Base-by-base conservation (phyloP, 2,797 vertebrate genomes). In the Decapterus maruadsi region DNA sequence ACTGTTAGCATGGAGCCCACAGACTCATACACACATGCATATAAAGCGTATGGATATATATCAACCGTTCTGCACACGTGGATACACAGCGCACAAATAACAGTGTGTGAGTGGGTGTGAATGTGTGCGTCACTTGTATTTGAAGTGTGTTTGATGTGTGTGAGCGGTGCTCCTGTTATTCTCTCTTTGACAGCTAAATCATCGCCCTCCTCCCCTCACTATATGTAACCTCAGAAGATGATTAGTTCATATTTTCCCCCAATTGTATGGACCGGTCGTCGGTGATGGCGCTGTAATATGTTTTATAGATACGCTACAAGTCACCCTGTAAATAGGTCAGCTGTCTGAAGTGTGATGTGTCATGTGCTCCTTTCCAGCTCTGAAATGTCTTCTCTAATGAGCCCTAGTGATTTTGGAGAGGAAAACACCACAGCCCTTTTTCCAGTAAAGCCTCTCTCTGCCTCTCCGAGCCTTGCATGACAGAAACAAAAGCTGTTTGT, bases 401-500 rank as follows among this genome's bases (percentile, higher is more conserved):
- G 93, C 90, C 87, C 86, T 87, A 80, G 91, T 94, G 93, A 95
- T 95, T 93, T 94, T 93, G 93, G 87, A 92, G 91, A 90, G 85
- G 89, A 94, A 94, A 95, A 94, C 92, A 94, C 90, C 92, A 90
- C 90, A 88, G 78, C 83, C 84, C 86, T 94, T 94, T 84, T 95
- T 95, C 93, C 94, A 94, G 93, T 92, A 93, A 95, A 91, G 92
- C 90, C 87, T 88, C 80, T 92, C 85, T 90, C 90, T 90, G 85
- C 87, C 78, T 87, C 89, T 93, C 80, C 48, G 87, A 93, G 86
- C 89, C 86, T 93, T 6, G 89, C 92, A 93, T 86, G 92, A 93
- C 89, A 93, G 88, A 93, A 94, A 95, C 93, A 95, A 95, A 94
- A 90, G 92, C 90, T 94, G 90, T 93, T 95, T 95, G 93, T 95